These are phyloP conservation scores for Takifugu ocellatus DNA, from an alignment of 2,797 vertebrate species.

Conservation along the genomic window DNA sequence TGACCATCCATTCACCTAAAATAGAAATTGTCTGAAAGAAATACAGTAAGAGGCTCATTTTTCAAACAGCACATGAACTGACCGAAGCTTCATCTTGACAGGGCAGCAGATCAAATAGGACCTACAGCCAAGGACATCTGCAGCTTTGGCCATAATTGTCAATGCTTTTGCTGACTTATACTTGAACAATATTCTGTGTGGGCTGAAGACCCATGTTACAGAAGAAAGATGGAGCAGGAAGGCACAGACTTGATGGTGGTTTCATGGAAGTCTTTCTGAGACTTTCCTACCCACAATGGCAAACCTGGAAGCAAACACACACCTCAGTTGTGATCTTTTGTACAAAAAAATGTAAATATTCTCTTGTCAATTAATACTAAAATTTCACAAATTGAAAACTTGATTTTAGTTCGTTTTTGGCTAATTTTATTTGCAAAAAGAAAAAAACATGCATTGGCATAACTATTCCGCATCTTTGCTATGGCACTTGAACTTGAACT, in stretches of 20 bases:
- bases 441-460: too few relatives aligned
- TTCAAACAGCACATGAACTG: conserved; percentile 55
- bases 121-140: conserved; percentile 41
- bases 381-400: too few relatives aligned
- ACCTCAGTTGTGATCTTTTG: background rate
- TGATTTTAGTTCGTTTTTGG: too few relatives aligned
- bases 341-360: background rate
- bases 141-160: conserved; percentile 14
- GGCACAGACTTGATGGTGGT: background rate
- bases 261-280: background rate
- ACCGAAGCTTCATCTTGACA: conserved; percentile 42
- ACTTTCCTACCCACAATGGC: conserved; percentile 3
- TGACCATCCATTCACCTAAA: conserved; percentile 53
- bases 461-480: too few relatives aligned
- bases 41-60: conserved; percentile 70
- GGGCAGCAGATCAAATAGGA: conserved; percentile 36
- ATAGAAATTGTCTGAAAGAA: conserved; percentile 60
- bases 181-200: conserved; percentile 38
- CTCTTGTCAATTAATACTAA: too few relatives aligned
- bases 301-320: conserved; percentile 2
- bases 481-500: too few relatives aligned
- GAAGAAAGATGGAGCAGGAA: background rate
- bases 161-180: conserved; percentile 22
- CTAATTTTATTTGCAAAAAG: too few relatives aligned
- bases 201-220: conserved; percentile 11